Conservation (phyloP, 2,797 vertebrate species). For the Tolypeutes matacus region DNA sequence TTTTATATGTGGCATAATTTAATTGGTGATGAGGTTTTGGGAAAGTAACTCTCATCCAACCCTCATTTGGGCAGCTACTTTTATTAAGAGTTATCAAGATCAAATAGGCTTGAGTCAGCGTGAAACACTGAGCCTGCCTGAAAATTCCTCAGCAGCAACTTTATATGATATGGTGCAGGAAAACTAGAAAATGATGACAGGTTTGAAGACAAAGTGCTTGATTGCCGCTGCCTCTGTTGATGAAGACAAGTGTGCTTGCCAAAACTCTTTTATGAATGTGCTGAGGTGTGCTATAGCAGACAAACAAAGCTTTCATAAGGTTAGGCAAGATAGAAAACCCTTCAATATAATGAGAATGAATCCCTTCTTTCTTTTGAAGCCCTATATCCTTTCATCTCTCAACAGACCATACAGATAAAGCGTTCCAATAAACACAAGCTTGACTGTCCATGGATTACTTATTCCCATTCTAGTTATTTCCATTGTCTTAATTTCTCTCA, state of each 20-base stretch:
- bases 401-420: not conserved
- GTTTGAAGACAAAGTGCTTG: conserved; percentile 19
- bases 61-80: not conserved
- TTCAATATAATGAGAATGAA: conserved; percentile 63
- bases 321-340: conserved; percentile 51
- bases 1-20: not conserved
- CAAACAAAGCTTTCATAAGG: conserved; percentile 44
- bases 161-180: not conserved
- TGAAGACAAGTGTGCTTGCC: conserved; percentile 72
- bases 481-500: not conserved
- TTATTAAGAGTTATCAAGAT: not conserved
- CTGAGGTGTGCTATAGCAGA: conserved; percentile 33
- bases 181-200: conserved; percentile 27
- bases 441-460: not conserved
- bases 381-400: not conserved
- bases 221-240: conserved; percentile 32
- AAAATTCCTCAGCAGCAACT: not conserved
- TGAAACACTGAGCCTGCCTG: not conserved
- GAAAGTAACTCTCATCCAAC: not conserved
- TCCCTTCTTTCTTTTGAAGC: not conserved
- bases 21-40: not conserved
- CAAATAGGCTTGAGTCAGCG: not conserved
- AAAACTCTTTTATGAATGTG: conserved; percentile 60
- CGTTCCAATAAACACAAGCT: not conserved
- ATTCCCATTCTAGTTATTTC: not conserved